A percentile compares a stretch with the other conserved stretches of the same genome.
Conservation (phyloP, 1,140 invertebrate genomes). For the Drosophila burlai region DNA sequence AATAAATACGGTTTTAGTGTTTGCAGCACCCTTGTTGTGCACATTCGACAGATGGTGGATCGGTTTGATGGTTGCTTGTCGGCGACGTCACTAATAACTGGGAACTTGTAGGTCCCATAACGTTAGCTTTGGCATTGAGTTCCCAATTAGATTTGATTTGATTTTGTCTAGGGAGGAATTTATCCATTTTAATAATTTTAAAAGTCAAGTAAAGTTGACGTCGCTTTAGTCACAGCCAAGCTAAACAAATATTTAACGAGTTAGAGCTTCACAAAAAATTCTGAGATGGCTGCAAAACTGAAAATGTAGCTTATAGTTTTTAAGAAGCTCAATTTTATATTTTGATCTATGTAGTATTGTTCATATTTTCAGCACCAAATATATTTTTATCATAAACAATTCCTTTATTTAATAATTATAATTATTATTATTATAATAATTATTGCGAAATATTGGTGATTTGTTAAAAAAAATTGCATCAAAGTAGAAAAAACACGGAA, state of each 20-base stretch:
- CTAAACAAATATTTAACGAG: neutral
- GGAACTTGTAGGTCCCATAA: neutral
- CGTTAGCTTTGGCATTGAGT: conserved; percentile 1
- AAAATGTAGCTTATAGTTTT: neutral
- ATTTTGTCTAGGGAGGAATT: too few relatives aligned
- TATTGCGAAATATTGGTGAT: too few relatives aligned
- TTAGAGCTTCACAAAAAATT: neutral
- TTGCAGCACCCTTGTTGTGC: conserved; percentile 17
- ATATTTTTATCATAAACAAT: too few relatives aligned
- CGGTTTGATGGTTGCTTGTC: neutral
- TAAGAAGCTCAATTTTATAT: neutral
- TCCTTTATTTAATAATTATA: too few relatives aligned
- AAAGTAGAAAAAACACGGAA: too few relatives aligned
- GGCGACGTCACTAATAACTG: too few relatives aligned
- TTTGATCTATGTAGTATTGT: too few relatives aligned
- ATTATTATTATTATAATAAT: too few relatives aligned
- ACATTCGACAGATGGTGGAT: neutral
- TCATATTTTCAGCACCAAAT: too few relatives aligned
- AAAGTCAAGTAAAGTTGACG: too few relatives aligned
- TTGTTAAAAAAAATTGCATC: too few relatives aligned
- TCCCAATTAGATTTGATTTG: neutral
- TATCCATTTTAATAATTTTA: neutral
- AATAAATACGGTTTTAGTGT: conserved; percentile 28
- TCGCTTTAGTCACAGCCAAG: neutral
- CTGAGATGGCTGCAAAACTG: neutral